Percentiles rank a stretch among this genome's conserved stretches.
Evolutionary conservation across 2,113 vertebrate species (phyloP).

Genomic region (Petroica traversi): DNA sequence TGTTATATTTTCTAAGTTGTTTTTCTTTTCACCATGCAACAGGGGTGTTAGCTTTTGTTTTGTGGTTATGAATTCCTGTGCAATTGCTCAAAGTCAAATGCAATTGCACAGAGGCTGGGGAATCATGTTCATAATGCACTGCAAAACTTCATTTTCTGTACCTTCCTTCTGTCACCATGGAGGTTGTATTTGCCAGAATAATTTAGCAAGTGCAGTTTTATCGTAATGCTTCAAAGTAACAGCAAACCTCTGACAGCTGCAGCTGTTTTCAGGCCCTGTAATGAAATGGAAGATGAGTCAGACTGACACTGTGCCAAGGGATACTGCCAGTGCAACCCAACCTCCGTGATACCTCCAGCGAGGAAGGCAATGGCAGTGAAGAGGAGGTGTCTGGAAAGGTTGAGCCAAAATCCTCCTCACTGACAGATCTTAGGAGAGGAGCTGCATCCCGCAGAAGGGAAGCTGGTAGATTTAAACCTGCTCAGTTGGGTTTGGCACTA

Average conservation of each 20-base stretch:
- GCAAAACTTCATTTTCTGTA: neutral
- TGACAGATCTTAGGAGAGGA: neutral
- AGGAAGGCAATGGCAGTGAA: slow-evolving; percentile 61
- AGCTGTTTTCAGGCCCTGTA: slow-evolving; percentile 45
- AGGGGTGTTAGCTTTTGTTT: neutral
- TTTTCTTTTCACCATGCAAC: neutral
- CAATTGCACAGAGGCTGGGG: too few relatives aligned
- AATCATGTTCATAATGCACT: accelerated
- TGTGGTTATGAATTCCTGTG: neutral
- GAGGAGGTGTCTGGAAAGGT: slow-evolving; percentile 48
- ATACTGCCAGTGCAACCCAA: slow-evolving; percentile 57
- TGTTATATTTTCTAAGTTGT: neutral
- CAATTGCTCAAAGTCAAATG: neutral
- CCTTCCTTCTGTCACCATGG: neutral
- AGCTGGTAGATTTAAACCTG: neutral
- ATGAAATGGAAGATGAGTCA: slow-evolving; percentile 71
- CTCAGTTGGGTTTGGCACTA: neutral
- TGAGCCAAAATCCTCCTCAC: slow-evolving; percentile 14
- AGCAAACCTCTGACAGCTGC: slow-evolving; percentile 73
- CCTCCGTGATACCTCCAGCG: slow-evolving; percentile 33
- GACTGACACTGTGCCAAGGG: slow-evolving; percentile 62
- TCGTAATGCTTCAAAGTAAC: slow-evolving; percentile 51
- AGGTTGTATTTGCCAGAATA: neutral
- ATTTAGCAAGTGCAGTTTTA: slow-evolving; percentile 43
- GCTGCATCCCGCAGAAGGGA: neutral